These are phyloP conservation scores for Hippolais icterina DNA, from an alignment of 2,113 vertebrate species.

Conservation along the genomic window DNA sequence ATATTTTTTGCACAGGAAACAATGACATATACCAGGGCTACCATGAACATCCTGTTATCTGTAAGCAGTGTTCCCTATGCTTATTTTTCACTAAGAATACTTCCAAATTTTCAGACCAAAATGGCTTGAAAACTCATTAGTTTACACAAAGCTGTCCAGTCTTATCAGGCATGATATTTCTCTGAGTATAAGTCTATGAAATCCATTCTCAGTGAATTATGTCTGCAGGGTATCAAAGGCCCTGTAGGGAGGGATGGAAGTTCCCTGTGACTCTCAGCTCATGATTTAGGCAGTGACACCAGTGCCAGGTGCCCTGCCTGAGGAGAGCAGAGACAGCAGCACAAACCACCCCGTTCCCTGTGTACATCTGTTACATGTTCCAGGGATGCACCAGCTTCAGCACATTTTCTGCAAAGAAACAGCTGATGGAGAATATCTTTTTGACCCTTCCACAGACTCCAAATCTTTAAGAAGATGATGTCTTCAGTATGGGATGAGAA, in stretches of 20 bases:
- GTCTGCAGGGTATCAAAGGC: neutral
- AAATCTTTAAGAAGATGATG: neutral
- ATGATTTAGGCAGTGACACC: neutral
- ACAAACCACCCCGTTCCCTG: neutral
- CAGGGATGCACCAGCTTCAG: neutral
- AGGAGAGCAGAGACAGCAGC: neutral
- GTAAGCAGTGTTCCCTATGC: neutral
- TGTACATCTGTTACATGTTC: neutral
- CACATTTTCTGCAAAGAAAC: neutral
- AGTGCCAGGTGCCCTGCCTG: neutral
- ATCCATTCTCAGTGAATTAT: neutral
- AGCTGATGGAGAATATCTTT: neutral
- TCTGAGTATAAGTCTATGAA: neutral
- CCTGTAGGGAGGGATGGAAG: neutral
- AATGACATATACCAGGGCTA: neutral
- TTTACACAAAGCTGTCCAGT: neutral
- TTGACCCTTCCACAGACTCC: neutral
- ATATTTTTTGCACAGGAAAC: neutral
- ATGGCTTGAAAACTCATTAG: neutral
- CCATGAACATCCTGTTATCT: neutral
- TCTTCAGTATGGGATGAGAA: neutral
- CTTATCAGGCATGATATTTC: neutral
- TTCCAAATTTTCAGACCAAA: neutral
- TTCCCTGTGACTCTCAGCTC: neutral
- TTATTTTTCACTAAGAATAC: neutral